Percentiles rank a stretch among this genome's conserved stretches.
Evolutionary conservation across 1,140 invertebrate genomes (phyloP).

Genomic region (Lasioglossum baleicum): DNA sequence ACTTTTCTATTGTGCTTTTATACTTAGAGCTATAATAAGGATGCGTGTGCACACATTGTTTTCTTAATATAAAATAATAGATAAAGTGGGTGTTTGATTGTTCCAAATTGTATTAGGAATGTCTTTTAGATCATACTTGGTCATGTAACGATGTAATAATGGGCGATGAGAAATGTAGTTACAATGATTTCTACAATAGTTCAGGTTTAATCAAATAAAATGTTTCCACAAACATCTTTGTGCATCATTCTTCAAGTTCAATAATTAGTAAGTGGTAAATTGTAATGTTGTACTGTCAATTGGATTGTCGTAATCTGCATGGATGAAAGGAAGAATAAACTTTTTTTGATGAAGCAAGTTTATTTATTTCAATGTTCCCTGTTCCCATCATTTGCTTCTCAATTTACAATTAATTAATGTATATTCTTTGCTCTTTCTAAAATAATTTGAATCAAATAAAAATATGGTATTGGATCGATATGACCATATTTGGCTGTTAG

Average conservation of each 20-base stretch:
- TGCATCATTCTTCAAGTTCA: neutral
- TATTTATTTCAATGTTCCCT: too few species aligned
- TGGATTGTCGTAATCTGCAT: too few species aligned
- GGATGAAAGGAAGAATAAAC: too few species aligned
- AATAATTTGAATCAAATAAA: neutral
- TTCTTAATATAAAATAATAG: conserved; percentile 16
- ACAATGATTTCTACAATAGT: conserved; percentile 27
- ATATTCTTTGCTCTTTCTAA: too few species aligned
- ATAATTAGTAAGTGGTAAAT: too few species aligned
- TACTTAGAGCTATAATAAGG: conserved; percentile 32
- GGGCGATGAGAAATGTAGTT: conserved; percentile 61
- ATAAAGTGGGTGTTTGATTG: conserved; percentile 27
- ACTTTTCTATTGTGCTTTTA: conserved; percentile 47
- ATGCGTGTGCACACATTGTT: conserved; percentile 34
- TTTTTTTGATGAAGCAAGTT: too few species aligned
- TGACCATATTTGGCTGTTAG: too few species aligned
- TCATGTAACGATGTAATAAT: conserved; percentile 48
- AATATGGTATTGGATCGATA: too few species aligned
- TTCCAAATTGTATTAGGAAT: conserved; percentile 44
- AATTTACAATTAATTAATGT: too few species aligned
- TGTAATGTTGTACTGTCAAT: too few species aligned
- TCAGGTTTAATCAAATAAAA: conserved; percentile 73
- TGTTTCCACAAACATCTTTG: conserved; percentile 70
- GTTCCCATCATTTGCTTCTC: too few species aligned
- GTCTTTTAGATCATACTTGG: conserved; percentile 43